A percentile compares a stretch with the other conserved stretches of the same genome.
These are phyloP conservation scores for Leguminivora glycinivorella DNA, from an alignment of 1,140 invertebrate genomes.

Conservation along the genomic window DNA sequence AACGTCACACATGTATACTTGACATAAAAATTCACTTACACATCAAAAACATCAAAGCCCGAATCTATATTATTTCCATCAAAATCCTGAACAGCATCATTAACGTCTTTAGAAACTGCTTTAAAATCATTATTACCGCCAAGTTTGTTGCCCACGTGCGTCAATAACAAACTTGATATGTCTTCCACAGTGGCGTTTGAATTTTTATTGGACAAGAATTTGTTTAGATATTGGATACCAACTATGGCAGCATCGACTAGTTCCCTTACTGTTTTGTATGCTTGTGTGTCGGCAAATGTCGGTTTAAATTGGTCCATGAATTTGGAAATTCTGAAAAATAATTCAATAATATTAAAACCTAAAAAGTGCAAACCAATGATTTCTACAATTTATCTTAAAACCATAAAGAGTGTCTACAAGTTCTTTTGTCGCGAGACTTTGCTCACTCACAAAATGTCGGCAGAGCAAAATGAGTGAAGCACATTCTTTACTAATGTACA, in stretches of 20 bases:
- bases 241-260: conserved; percentile 46
- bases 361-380: too few relatives aligned
- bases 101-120: conserved; percentile 47
- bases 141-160: conserved; percentile 30
- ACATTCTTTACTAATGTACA: too few relatives aligned
- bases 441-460: too few relatives aligned
- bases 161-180: conserved; percentile 27
- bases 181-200: conserved; percentile 29
- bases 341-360: too few relatives aligned
- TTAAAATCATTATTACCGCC: conserved; percentile 34
- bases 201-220: conserved; percentile 43
- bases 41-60: conserved; percentile 47
- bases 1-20: background rate
- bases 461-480: too few relatives aligned
- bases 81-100: conserved; percentile 45
- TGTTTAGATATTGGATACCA: conserved; percentile 55
- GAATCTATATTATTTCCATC: conserved; percentile 42
- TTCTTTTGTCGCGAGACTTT: too few relatives aligned
- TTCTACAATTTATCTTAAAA: too few relatives aligned
- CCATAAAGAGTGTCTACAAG: too few relatives aligned
- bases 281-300: conserved; percentile 63
- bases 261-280: conserved; percentile 55
- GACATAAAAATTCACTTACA: conserved; percentile 49
- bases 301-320: conserved; percentile 62
- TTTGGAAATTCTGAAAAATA: conserved; percentile 64